A percentile compares a stretch with the other conserved stretches of the same genome.
phyloP scores from a whole-genome alignment of 2,797 vertebrate genomes.

The Pteropus rufus region DNA sequence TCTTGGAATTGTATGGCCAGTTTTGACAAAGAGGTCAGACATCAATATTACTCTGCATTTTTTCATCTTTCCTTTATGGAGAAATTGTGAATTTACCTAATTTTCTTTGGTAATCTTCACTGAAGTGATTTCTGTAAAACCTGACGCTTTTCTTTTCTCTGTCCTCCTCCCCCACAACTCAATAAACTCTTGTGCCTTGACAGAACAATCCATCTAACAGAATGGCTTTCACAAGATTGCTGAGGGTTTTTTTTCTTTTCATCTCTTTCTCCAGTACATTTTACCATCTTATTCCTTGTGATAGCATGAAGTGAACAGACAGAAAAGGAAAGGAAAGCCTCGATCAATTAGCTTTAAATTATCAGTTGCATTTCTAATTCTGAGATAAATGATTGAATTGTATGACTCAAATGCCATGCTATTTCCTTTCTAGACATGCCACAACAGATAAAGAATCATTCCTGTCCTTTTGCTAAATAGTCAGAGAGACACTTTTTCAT shows the following conservation, averaged over 20 bases:
- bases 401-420: neutral
- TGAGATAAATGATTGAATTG: neutral
- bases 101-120: neutral
- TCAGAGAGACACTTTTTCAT: neutral
- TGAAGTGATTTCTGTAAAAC: neutral
- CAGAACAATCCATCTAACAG: neutral
- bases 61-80: neutral
- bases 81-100: neutral
- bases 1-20: neutral
- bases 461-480: neutral
- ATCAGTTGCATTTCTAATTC: neutral
- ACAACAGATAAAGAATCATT: neutral
- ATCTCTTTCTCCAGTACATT: neutral
- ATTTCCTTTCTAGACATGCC: neutral
- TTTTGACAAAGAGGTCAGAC: neutral
- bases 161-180: neutral
- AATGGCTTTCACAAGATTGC: neutral
- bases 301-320: neutral
- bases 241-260: neutral
- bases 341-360: neutral
- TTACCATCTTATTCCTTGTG: slow-evolving; percentile 5
- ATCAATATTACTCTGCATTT: neutral
- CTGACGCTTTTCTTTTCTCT: neutral
- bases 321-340: neutral
- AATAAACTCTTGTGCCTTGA: neutral